phyloP scores from a whole-genome alignment of 2,797 vertebrate species.

The Sparidentex hasta region DNA sequence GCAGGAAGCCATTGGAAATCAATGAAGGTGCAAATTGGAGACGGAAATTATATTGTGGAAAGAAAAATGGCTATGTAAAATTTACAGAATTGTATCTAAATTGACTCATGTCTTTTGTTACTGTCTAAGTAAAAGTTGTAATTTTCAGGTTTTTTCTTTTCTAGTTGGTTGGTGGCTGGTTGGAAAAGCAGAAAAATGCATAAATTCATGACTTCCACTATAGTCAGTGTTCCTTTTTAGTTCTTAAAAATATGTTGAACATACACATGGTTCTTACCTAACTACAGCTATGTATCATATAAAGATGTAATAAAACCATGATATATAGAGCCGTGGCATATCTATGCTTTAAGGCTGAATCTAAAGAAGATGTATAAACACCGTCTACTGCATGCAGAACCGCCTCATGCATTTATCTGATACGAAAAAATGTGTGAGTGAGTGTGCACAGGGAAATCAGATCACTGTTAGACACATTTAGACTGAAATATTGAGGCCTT shows the following conservation, averaged over 20 bases:
- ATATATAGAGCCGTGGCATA: constrained; percentile 4
- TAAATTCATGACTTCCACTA: neutral
- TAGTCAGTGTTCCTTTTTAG: neutral
- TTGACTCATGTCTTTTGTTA: constrained; percentile 6
- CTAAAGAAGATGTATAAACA: constrained; percentile 46
- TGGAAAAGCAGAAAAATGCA: neutral
- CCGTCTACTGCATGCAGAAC: constrained; percentile 24
- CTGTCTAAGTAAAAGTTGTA: neutral
- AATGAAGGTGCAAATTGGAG: neutral
- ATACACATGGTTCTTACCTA: neutral
- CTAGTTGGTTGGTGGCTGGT: too few relatives aligned
- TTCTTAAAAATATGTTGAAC: neutral
- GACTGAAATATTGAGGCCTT: constrained; percentile 73
- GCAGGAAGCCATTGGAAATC: neutral
- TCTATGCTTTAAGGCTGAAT: constrained; percentile 12
- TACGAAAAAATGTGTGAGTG: constrained; percentile 21
- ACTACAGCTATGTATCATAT: constrained; percentile 21
- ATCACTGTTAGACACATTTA: constrained; percentile 52
- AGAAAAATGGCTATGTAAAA: neutral
- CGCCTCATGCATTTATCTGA: constrained; percentile 54
- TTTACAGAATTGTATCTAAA: neutral
- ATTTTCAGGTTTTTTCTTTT: neutral
- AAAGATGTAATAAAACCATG: neutral
- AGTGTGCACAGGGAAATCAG: constrained; percentile 47
- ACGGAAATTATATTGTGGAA: constrained; percentile 8